A percentile compares a stretch with the other conserved stretches of the same genome.
These are phyloP conservation scores for Tetranychus truncatus DNA, from an alignment of 2,888 invertebrate genomes.

Conservation along the genomic window DNA sequence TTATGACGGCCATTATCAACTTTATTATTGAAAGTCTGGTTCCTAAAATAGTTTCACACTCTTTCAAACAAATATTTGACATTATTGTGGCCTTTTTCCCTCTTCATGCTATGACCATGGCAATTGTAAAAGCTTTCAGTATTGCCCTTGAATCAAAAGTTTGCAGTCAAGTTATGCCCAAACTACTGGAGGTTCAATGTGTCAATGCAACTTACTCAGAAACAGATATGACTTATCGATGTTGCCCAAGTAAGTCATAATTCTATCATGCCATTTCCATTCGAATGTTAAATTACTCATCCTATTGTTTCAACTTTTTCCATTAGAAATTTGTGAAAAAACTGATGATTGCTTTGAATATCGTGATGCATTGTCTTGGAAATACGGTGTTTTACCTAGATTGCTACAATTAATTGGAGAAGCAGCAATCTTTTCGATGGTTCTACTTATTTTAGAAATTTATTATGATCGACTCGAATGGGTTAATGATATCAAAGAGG, in stretches of 20 bases:
- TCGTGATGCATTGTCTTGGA: neutral
- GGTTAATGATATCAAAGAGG: neutral
- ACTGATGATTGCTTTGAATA: neutral
- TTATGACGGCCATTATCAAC: neutral
- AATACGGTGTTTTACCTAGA: neutral
- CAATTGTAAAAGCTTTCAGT: slow-evolving; percentile 3
- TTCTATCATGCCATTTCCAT: neutral
- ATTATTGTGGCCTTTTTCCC: neutral
- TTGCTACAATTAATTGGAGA: neutral
- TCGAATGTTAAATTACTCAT: neutral
- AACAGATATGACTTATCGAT: neutral
- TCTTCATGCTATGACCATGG: neutral
- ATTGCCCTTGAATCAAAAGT: neutral
- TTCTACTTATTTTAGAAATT: neutral
- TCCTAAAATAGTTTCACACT: slow-evolving; percentile 6
- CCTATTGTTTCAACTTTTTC: neutral
- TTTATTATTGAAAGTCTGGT: slow-evolving; percentile 5
- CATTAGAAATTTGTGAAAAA: neutral
- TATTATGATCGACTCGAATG: neutral
- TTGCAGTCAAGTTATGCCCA: neutral
- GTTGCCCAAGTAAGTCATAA: neutral
- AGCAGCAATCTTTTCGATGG: neutral
- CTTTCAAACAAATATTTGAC: neutral
- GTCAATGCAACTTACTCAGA: neutral
- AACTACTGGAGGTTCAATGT: neutral